Evolutionary conservation across 2,888 invertebrate genomes (phyloP).

Genomic region (Dicyrtomina minuta): DNA sequence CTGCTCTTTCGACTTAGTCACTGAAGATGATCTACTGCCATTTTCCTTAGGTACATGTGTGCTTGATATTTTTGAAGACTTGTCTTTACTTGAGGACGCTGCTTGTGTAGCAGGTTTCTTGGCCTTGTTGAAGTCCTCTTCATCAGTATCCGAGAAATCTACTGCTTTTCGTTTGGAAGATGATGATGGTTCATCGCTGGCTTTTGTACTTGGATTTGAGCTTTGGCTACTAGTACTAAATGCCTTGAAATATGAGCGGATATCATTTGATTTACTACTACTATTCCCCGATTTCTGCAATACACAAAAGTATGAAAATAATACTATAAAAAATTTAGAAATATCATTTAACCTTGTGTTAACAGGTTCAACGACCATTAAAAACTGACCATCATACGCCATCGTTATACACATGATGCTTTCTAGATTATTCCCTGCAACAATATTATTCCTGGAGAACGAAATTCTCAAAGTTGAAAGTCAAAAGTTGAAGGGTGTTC

Average conservation of each 20-base stretch:
- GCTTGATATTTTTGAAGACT: not conserved
- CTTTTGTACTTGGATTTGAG: not conserved
- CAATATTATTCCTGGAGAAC: too few relatives aligned
- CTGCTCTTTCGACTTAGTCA: not conserved
- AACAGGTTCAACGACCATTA: too few relatives aligned
- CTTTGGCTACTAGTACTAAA: not conserved
- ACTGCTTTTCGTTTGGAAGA: constrained; percentile 5
- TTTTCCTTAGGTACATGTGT: not conserved
- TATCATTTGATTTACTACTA: not conserved
- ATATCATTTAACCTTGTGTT: too few relatives aligned
- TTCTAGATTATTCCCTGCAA: too few relatives aligned
- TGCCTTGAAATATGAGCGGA: not conserved
- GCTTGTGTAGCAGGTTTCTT: not conserved
- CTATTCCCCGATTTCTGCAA: too few relatives aligned
- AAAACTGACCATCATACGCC: too few relatives aligned
- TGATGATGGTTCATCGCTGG: not conserved
- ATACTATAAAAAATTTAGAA: too few relatives aligned
- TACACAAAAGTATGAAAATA: too few relatives aligned
- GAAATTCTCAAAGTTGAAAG: too few relatives aligned
- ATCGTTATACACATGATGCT: too few relatives aligned
- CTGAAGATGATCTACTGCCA: not conserved
- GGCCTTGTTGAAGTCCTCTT: not conserved
- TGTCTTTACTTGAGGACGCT: not conserved
- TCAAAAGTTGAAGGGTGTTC: too few relatives aligned
- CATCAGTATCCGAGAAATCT: not conserved